These are phyloP conservation scores for Callaeas wilsoni DNA, from an alignment of 2,113 vertebrate species.

Conservation along the genomic window DNA sequence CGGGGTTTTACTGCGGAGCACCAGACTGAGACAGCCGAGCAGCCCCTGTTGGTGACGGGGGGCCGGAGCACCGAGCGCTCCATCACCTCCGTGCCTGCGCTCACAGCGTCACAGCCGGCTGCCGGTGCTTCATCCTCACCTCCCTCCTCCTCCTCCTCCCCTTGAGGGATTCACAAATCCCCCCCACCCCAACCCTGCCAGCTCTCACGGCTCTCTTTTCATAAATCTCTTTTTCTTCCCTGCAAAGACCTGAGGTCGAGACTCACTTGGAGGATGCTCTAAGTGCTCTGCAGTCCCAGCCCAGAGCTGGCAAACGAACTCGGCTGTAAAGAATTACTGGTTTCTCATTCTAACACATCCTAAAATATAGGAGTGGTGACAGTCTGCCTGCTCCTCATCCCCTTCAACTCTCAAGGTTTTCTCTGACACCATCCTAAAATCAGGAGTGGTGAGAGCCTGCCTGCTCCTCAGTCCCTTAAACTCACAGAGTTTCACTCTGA, in stretches of 20 bases:
- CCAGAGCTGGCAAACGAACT: neutral
- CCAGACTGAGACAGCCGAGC: neutral
- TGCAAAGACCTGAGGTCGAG: neutral
- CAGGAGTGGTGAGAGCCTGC: neutral
- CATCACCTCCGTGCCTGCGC: neutral
- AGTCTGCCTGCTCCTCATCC: neutral
- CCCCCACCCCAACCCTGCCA: neutral
- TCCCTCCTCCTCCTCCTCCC: neutral
- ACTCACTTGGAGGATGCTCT: neutral
- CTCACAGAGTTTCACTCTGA: neutral
- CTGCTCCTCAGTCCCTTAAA: neutral
- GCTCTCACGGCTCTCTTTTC: neutral
- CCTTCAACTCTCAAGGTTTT: neutral
- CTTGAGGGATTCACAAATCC: accelerated
- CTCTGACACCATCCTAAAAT: neutral
- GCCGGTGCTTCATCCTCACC: neutral
- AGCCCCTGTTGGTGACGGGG: neutral
- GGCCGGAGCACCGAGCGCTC: neutral
- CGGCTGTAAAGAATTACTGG: neutral
- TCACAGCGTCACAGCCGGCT: accelerated
- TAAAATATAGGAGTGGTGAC: neutral
- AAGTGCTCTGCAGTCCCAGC: neutral
- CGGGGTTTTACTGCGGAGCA: neutral
- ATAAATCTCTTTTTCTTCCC: neutral
- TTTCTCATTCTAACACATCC: neutral